These are phyloP conservation scores for Melanotaenia nigrans DNA, from an alignment of 2,797 vertebrate genomes.

Conservation along the genomic window DNA sequence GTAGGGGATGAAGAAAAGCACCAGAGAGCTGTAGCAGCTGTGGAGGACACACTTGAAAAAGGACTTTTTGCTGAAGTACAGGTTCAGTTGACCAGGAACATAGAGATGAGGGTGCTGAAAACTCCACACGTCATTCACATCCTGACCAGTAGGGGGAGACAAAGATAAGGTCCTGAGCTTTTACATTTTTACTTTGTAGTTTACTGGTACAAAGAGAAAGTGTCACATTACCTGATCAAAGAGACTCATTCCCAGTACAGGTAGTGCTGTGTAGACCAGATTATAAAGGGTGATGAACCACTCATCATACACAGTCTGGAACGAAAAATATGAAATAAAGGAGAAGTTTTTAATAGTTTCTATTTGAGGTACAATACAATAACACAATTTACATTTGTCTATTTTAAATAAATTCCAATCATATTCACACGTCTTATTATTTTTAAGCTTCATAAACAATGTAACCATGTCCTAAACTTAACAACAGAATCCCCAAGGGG, in stretches of 20 bases:
- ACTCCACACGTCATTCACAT: constrained; percentile 92
- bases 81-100: constrained; percentile 89
- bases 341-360: neutral
- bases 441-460: too few species aligned
- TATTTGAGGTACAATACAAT: neutral
- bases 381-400: neutral
- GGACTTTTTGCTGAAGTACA: constrained; percentile 90
- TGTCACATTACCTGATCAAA: constrained; percentile 90
- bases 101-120: constrained; percentile 91
- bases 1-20: constrained; percentile 96
- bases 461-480: too few species aligned
- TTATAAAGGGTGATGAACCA: constrained; percentile 97
- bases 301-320: constrained; percentile 90
- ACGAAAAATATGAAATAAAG: constrained; percentile 13
- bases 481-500: neutral
- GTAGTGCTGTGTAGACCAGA: constrained; percentile 93
- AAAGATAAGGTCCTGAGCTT: neutral
- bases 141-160: constrained; percentile 78
- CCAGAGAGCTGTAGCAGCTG: constrained; percentile 92
- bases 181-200: neutral
- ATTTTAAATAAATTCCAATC: too few species aligned
- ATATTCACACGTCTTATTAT: too few species aligned
- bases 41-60: constrained; percentile 90
- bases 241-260: constrained; percentile 94
- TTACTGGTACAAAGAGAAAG: fast-evolving